These are phyloP conservation scores for Actenoides lindsayi DNA, from an alignment of 2,113 vertebrate genomes.

Conservation along the genomic window DNA sequence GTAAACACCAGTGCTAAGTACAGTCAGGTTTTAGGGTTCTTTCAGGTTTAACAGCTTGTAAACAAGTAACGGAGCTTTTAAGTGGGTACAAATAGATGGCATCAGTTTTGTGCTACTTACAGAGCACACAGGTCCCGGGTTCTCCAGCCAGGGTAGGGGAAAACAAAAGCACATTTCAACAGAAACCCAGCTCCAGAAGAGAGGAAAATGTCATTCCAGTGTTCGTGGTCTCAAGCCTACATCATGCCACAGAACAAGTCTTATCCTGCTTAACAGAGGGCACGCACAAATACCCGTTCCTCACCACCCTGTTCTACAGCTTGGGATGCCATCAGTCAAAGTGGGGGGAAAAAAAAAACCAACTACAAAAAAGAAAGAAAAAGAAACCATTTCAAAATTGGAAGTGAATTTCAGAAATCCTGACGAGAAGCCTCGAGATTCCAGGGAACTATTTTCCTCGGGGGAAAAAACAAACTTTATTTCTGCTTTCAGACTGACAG, in stretches of 20 bases:
- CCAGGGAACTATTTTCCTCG: neutral
- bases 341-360: too few relatives aligned
- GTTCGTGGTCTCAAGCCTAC: neutral
- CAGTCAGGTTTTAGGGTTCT: neutral
- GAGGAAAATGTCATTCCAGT: neutral
- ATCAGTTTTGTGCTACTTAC: neutral
- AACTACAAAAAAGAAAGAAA: too few relatives aligned
- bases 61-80: conserved; percentile 5
- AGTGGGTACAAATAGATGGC: neutral
- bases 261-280: neutral
- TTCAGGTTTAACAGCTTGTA: conserved; percentile 5
- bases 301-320: neutral
- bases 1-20: neutral
- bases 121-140: neutral
- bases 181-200: neutral
- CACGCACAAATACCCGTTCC: neutral
- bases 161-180: conserved; percentile 1
- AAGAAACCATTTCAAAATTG: neutral
- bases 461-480: neutral
- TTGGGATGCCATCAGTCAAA: neutral
- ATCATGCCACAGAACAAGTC: neutral
- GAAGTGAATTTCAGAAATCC: neutral
- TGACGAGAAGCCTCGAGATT: neutral
- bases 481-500: neutral
- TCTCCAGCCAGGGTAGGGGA: neutral